phyloP scores from a whole-genome alignment of 2,113 vertebrate species.

The Xiphophorus maculatus region DNA sequence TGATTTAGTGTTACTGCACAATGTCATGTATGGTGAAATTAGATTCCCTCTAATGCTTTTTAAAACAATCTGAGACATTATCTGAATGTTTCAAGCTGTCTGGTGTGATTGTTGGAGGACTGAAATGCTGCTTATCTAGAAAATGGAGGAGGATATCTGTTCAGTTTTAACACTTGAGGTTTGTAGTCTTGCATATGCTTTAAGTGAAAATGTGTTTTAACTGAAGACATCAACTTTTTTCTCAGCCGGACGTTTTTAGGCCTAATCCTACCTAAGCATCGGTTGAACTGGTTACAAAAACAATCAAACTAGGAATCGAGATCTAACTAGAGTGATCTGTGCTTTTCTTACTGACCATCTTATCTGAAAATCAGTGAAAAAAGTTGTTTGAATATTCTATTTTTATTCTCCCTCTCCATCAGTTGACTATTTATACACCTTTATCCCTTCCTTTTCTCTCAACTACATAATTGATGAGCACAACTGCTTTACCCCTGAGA shows the following conservation, averaged over 20 bases:
- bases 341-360: conserved; percentile 6
- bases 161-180: not conserved
- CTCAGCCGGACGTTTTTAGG: not conserved
- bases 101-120: not conserved
- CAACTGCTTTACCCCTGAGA: conserved; percentile 23
- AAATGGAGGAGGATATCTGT: not conserved
- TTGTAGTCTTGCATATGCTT: not conserved
- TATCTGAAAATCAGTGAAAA: conserved; percentile 12
- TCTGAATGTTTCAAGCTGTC: not conserved
- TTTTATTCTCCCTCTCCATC: not conserved
- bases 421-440: conserved; percentile 23
- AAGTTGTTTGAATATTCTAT: not conserved
- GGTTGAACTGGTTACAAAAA: too few species aligned
- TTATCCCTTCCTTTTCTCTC: conserved; percentile 1
- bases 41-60: too few species aligned
- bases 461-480: conserved; percentile 47
- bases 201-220: not conserved
- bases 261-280: not conserved
- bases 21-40: too few species aligned
- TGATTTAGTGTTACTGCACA: too few species aligned
- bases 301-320: not conserved
- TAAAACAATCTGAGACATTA: not conserved
- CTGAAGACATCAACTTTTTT: not conserved
- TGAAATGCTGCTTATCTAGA: too few species aligned
- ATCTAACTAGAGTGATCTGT: not conserved